These are phyloP conservation scores for Tipula confusa DNA, from an alignment of 2,888 invertebrate genomes.

Conservation along the genomic window DNA sequence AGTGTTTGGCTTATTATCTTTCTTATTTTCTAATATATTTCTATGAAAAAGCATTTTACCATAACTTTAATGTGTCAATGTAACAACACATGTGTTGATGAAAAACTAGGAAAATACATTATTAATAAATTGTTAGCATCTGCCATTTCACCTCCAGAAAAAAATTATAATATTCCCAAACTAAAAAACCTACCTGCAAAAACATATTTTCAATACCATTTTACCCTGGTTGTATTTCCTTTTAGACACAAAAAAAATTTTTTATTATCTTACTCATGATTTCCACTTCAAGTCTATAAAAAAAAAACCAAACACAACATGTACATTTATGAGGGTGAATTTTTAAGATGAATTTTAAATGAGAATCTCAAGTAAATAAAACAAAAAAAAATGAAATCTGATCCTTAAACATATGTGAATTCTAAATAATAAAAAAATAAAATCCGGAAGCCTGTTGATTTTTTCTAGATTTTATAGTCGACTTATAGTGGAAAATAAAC, in stretches of 20 bases:
- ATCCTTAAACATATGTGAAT: background rate
- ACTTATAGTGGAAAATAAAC: background rate
- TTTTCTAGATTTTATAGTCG: background rate
- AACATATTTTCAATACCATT: background rate
- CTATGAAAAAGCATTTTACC: background rate
- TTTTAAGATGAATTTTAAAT: constrained; percentile 9
- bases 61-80: background rate
- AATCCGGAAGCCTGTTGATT: constrained; percentile 8
- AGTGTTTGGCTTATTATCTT: background rate
- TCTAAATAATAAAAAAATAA: background rate
- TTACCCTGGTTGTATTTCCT: background rate
- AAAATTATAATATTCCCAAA: background rate
- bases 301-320: background rate
- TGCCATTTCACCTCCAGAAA: background rate
- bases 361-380: background rate
- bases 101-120: background rate
- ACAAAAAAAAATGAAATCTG: background rate
- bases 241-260: background rate
- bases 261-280: background rate
- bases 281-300: background rate
- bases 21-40: background rate
- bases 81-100: background rate
- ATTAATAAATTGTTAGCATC: background rate
- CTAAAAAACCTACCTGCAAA: background rate
- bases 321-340: background rate